phyloP scores from a whole-genome alignment of 2,113 vertebrate species.

The Pterocles burchelli region DNA sequence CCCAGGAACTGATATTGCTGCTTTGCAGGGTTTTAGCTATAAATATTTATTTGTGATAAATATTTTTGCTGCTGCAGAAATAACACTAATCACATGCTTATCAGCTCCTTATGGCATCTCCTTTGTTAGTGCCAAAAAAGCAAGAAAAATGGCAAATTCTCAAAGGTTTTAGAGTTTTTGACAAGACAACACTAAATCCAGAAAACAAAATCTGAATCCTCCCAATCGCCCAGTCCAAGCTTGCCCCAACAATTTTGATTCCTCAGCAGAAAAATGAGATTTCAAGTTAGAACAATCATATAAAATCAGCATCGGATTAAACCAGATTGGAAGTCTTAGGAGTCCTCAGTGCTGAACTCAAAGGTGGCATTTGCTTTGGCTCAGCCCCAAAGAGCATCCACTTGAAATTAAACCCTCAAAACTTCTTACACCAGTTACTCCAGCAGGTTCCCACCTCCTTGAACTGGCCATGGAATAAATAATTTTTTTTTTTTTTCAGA shows the following conservation, averaged over 20 bases:
- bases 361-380: neutral
- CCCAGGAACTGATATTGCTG: neutral
- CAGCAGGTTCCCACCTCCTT: neutral
- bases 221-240: neutral
- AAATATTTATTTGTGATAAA: slow-evolving; percentile 11
- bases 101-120: neutral
- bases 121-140: neutral
- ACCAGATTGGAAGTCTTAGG: neutral
- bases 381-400: neutral
- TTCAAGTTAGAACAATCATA: neutral
- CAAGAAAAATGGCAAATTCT: neutral
- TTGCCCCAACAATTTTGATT: neutral
- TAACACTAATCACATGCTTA: neutral
- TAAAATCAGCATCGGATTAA: neutral
- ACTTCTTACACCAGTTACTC: neutral
- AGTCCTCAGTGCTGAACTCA: neutral
- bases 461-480: neutral
- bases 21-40: neutral
- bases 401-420: neutral
- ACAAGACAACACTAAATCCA: neutral
- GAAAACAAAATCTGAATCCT: neutral
- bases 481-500: neutral
- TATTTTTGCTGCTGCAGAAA: slow-evolving; percentile 2
- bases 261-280: neutral
- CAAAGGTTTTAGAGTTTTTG: neutral